Conservation (phyloP, 53 echinoderm and acorn worm species). For the Actinopyga echinites region DNA sequence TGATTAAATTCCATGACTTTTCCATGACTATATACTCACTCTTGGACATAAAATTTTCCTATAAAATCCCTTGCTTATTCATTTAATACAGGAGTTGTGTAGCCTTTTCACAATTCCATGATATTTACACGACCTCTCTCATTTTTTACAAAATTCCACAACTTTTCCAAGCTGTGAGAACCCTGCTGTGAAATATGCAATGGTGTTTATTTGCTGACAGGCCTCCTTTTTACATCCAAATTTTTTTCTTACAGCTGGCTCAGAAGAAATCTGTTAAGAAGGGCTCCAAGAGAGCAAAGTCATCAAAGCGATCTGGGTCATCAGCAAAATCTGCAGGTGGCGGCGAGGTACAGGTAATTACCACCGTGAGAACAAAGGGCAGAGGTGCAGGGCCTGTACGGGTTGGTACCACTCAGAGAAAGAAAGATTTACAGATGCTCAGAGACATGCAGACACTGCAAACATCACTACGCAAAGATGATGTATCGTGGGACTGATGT, state of each 20-base stretch:
- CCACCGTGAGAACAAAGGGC: slow-evolving; percentile 89
- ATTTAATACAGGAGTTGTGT: too few relatives aligned
- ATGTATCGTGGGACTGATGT: slow-evolving; percentile 91
- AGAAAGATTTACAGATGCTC: slow-evolving; percentile 54
- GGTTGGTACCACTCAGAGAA: slow-evolving; percentile 39
- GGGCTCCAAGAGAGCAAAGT: slow-evolving; percentile 7
- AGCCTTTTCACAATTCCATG: too few relatives aligned
- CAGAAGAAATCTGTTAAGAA: slow-evolving; percentile 27
- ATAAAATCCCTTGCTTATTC: too few relatives aligned
- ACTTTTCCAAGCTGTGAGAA: too few relatives aligned
- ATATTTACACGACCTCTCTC: too few relatives aligned
- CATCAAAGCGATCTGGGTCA: slow-evolving; percentile 33
- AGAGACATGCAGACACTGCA: slow-evolving; percentile 82
- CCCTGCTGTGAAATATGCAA: too few relatives aligned
- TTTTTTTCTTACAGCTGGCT: background rate
- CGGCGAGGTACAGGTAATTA: slow-evolving; percentile 90
- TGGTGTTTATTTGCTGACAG: too few relatives aligned
- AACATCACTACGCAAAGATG: slow-evolving; percentile 88
- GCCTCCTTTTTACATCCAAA: too few relatives aligned
- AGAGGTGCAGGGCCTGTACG: slow-evolving; percentile 68
- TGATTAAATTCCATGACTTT: too few relatives aligned
- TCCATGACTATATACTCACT: too few relatives aligned
- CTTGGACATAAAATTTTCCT: too few relatives aligned
- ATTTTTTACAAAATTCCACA: too few relatives aligned
- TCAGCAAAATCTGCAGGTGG: slow-evolving; percentile 28